Evolutionary conservation across 1,140 invertebrate species (phyloP).

Genomic region (Ruditapes philippinarum): DNA sequence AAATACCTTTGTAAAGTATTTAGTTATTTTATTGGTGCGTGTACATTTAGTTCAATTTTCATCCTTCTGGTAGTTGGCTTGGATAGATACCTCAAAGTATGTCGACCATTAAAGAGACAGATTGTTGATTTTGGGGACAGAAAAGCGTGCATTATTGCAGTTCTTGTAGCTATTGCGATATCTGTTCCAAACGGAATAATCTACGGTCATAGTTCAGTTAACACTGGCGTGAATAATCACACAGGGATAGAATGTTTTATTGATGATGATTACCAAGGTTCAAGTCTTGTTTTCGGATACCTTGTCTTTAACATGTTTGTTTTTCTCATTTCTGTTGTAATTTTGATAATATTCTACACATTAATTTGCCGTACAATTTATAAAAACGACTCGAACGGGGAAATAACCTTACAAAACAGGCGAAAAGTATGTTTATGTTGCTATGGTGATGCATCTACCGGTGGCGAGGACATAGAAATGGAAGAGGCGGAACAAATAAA

Average conservation of each 20-base stretch:
- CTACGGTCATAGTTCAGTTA: conserved; percentile 32
- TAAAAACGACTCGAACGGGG: background rate
- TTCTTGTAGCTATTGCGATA: conserved; percentile 9
- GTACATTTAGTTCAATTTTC: conserved; percentile 70
- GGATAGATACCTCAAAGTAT: conserved; percentile 76
- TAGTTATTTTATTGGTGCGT: conserved; percentile 67
- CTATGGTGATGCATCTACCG: background rate
- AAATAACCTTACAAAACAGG: background rate
- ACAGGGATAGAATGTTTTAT: conserved; percentile 59
- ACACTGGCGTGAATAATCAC: background rate
- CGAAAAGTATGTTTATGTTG: conserved; percentile 10
- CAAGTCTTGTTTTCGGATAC: conserved; percentile 4
- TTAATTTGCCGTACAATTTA: conserved; percentile 43
- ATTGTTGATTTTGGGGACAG: conserved; percentile 65
- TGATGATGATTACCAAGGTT: conserved; percentile 22
- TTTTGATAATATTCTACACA: conserved; percentile 38
- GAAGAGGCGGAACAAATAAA: background rate
- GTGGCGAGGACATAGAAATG: background rate
- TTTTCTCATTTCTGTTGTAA: conserved; percentile 1
- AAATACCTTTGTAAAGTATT: conserved; percentile 68
- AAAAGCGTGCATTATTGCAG: conserved; percentile 55
- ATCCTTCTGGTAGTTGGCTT: conserved; percentile 74
- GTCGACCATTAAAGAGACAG: conserved; percentile 72
- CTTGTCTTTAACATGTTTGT: conserved; percentile 20
- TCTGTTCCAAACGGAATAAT: conserved; percentile 53